Evolutionary conservation across 2,113 vertebrate genomes (phyloP).

Genomic region (Apaloderma vittatum): DNA sequence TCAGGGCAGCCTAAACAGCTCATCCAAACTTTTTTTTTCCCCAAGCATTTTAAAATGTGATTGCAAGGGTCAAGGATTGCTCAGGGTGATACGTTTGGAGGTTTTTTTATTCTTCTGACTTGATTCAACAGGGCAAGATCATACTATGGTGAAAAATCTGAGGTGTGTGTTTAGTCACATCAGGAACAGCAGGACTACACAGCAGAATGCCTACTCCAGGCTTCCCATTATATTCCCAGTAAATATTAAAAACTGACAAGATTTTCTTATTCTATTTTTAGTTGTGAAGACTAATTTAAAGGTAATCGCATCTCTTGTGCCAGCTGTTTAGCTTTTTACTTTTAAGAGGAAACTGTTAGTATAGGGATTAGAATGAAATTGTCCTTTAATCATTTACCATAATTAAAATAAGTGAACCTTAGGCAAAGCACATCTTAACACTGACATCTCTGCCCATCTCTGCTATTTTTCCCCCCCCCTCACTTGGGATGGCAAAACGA

Average conservation of each 20-base stretch:
- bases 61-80: conserved; percentile 23
- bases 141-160: background rate
- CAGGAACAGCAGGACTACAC: background rate
- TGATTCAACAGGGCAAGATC: conserved; percentile 5
- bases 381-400: background rate
- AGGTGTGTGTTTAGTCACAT: background rate
- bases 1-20: conserved; percentile 40
- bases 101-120: background rate
- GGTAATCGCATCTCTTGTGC: background rate
- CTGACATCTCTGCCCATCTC: background rate
- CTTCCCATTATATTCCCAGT: background rate
- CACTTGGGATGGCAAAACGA: background rate
- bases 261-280: background rate
- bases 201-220: background rate
- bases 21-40: background rate
- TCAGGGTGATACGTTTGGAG: background rate
- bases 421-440: background rate
- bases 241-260: background rate
- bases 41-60: background rate
- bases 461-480: background rate
- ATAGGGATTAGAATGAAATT: conserved; percentile 1
- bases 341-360: background rate
- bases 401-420: conserved; percentile 29
- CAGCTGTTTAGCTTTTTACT: background rate
- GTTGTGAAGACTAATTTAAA: conserved; percentile 7